These are phyloP conservation scores for Terrapene triunguis DNA, from an alignment of 2,113 vertebrate genomes.

Conservation along the genomic window DNA sequence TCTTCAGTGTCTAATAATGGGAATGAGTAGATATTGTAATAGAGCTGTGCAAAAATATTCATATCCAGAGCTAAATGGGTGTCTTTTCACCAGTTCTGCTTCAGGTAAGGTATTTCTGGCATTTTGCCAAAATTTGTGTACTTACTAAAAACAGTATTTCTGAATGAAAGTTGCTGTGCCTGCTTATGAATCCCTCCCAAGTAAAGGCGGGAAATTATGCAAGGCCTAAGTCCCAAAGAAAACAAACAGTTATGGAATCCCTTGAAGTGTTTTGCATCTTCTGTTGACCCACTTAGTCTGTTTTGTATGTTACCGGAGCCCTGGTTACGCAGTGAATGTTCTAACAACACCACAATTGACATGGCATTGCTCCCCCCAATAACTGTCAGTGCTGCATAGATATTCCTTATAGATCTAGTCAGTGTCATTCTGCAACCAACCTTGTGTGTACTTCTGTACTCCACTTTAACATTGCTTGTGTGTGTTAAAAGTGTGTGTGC, in stretches of 20 bases:
- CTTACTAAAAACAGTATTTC: not conserved
- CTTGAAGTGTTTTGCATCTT: not conserved
- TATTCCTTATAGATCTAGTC: not conserved
- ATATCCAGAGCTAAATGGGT: not conserved
- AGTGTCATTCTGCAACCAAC: not conserved
- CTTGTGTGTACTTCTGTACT: not conserved
- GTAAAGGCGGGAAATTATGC: not conserved
- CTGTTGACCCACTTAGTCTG: not conserved
- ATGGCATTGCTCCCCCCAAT: not conserved
- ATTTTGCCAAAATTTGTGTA: not conserved
- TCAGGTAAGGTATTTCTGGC: not conserved
- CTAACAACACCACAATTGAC: not conserved
- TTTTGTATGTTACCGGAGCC: not conserved
- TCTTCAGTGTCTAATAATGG: not conserved
- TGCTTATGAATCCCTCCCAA: not conserved
- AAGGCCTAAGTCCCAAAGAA: not conserved
- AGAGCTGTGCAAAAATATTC: not conserved
- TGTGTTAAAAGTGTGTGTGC: not conserved
- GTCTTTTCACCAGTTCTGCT: not conserved
- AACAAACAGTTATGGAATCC: fast-evolving
- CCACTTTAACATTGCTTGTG: not conserved
- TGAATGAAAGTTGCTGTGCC: not conserved
- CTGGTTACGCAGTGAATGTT: not conserved
- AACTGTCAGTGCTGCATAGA: not conserved
- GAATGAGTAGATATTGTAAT: not conserved